Base-by-base conservation (phyloP, 1,140 invertebrate genomes). In the Leguminivora glycinivorella region DNA sequence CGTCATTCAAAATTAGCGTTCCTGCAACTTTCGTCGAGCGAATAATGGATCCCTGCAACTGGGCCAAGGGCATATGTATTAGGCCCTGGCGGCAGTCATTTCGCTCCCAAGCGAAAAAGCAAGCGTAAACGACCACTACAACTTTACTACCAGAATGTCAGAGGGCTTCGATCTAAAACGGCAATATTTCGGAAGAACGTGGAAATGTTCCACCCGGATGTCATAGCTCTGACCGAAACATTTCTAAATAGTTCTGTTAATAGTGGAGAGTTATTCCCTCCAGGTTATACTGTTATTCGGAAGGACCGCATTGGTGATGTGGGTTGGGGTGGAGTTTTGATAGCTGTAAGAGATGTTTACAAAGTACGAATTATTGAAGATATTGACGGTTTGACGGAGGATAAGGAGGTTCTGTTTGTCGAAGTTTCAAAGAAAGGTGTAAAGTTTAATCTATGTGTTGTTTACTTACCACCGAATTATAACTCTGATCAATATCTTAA, bases 201-300 rank as follows among this genome's bases (percentile, higher is more conserved):
- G 10, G 1, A 2, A 6, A 12, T 14, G 14, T 12, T 1, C 17
- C 19, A 17, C 6, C 10, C 10, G 6, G 43, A 52, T 14, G 31
- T 68, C n/a, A 7, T 68, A 25, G 67, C 67, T 5, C n/a, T 68
- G 6, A 68, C 40, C 1, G 67, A 68, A 19, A 68, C 67, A 26
- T 68, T 68, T 17, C 26, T 68, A 9, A 56, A n/a, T 17, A 26
- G 25, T n/a, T 56, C 43, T 29, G 43, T 68, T n/a, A 25, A 14
- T 17, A 40, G 24, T 31, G 26, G 40, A 0, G 67, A 68, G 25
- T 24, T 68, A 52, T 68, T 68, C 56, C 67, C 67, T 14, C 67
- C 40, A 1, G 22, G 47, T n/a, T 68, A 52, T 22, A 29, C 7
- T 3, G 67, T 68, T 5, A 4, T 68, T 24, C 67, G 67, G 0